A percentile compares a stretch with the other conserved stretches of the same genome.
Conservation (phyloP, 2,888 invertebrate species). For the Perithous albicinctus region DNA sequence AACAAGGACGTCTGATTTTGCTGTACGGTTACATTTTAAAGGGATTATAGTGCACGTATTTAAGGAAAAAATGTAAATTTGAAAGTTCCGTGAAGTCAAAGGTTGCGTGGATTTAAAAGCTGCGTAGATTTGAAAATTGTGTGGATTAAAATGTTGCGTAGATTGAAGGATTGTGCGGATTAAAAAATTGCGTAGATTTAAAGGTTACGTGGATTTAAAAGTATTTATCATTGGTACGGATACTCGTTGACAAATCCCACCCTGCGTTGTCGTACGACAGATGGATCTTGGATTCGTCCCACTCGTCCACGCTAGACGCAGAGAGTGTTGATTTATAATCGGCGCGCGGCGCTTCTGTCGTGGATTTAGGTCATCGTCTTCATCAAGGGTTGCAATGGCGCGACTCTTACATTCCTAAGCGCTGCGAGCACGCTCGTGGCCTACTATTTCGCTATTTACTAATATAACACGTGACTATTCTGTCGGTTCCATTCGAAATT, state of each 20-base stretch:
- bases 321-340: constrained; percentile 45
- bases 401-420: constrained; percentile 37
- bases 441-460: constrained; percentile 25
- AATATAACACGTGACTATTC: neutral
- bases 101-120: no score
- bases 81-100: no score
- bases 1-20: neutral
- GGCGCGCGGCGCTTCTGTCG: neutral
- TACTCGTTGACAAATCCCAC: neutral
- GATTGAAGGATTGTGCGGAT: no score
- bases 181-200: no score
- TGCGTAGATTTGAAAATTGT: no score
- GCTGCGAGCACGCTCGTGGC: constrained; percentile 12
- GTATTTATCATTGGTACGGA: neutral
- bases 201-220: no score
- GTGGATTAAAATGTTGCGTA: no score
- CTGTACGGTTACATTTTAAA: neutral
- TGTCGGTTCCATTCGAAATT: neutral
- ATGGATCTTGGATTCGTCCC: constrained; percentile 10
- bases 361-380: constrained; percentile 55
- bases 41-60: no score
- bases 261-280: constrained; percentile 17
- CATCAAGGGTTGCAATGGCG: constrained; percentile 24
- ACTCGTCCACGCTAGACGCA: constrained; percentile 16
- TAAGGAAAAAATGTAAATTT: no score